Evolutionary conservation across 2,113 vertebrate genomes (phyloP), one percentile per base, ranked within the genome.

Genomic region (Diadophis punctatus): DNA sequence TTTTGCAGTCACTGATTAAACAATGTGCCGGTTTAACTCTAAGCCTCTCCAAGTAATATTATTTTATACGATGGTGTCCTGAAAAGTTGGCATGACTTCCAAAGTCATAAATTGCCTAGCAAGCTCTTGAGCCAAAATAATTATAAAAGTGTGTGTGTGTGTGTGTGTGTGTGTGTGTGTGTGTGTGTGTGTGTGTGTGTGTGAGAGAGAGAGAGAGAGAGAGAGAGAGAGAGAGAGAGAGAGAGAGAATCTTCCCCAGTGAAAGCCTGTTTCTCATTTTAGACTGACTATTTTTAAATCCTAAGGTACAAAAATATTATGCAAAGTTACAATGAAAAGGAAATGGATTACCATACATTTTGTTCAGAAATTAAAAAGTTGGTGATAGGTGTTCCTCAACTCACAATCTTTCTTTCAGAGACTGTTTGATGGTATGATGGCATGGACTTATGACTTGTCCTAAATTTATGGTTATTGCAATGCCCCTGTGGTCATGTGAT

Each of bases 241-340:
- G 2, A 8, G 20, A 8, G 55, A 10, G 56, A 58, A 56, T 43
- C 1, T 30, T 63, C 27, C 27, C 3, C 58, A 30, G 58, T 63
- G 27, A 63, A 97, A 97, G 96, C 85, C 95, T 96, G 96, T 94
- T 98, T 97, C 97, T 94, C 88, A 97, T 95, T 98, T 97, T 96
- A 90, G 88, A 96, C 93, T 96, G 97, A 98, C 96, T 96, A 95
- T 94, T 94, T 96, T 96, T 97, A 95, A 90, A 93, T 91, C 93
- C 25, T 88, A 52, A 46, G n/a, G 56, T 87, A 94, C 10, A 91
- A 89, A 96, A 95, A 93, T 90, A 87, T 91, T 94, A 91, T 90
- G 93, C 87, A 91, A 92, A 96, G 95, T 94, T 93, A 96, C 96
- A 95, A 94, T 89, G 94, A 93, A 88, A 91, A 96, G 91, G 93